Conservation (phyloP, 2,113 vertebrate genomes). For the Tupaia chinensis region DNA sequence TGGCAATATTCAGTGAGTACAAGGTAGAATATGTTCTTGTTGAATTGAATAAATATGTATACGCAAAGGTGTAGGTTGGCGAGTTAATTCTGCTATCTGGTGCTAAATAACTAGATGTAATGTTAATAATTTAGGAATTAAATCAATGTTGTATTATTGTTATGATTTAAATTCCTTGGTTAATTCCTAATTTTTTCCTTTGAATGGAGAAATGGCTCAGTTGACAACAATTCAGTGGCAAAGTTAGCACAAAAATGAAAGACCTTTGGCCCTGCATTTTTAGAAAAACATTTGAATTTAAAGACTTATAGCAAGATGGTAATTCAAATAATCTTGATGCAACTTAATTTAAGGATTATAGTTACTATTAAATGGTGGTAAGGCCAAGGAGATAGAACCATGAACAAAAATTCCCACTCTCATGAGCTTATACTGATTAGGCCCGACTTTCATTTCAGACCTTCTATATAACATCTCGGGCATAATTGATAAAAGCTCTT, state of each 20-base stretch:
- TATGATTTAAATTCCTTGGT: constrained; percentile 51
- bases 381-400: not conserved
- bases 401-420: not conserved
- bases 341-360: constrained; percentile 56
- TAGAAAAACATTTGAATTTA: not conserved
- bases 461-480: not conserved
- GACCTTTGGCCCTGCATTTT: not conserved
- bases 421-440: not conserved
- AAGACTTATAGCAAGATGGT: not conserved
- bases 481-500: not conserved
- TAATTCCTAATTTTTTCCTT: not conserved
- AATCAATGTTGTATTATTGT: constrained; percentile 33
- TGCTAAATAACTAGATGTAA: constrained; percentile 41
- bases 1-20: constrained; percentile 8
- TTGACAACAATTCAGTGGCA: not conserved
- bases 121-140: constrained; percentile 23
- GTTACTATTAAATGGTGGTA: not conserved
- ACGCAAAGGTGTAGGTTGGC: constrained; percentile 16
- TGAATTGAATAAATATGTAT: constrained; percentile 62
- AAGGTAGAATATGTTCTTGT: not conserved
- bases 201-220: not conserved
- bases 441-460: not conserved
- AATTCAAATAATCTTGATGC: constrained; percentile 36
- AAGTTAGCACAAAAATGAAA: constrained; percentile 32
- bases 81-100: constrained; percentile 17